Evolutionary conservation across 2,888 invertebrate genomes (phyloP), one percentile per base, ranked within the genome.

Genomic region (Gnatocerus cornutus): DNA sequence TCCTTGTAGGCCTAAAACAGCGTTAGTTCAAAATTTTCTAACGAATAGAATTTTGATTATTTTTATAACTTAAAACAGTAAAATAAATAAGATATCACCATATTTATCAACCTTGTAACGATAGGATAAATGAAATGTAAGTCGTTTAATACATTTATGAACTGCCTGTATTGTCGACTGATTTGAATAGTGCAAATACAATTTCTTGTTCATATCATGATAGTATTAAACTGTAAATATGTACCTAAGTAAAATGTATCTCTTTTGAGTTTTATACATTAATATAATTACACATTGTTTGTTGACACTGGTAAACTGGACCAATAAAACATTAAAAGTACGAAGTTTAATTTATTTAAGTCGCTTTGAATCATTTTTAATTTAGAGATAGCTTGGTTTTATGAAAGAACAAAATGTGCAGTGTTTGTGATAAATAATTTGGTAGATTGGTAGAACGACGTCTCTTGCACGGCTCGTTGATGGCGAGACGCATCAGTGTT

Each of bases 401-500:
- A 33, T 59, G 45, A 52, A 52, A 41, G 41, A 64, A 53, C 41
- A 64, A 41, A 64, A 64, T 64, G 30, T 53, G 33, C 45, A 27
- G 12, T 45, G 39, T 48, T 66, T 33, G 65, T 39, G 48, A 48
- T 59, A 52, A 73, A 76, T 73, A 77, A 77, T 74, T 76, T 74
- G 73, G 66, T 69, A 73, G 75, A 76, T 75, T 74, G 73, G 74
- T 68, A 72, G 72, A 74, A 69, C 69, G 72, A 74, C 73, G 73
- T 71, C 64, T 59, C 56, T 21, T 58, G 56, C 71, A 72, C 68
- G 73, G 76, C 71, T 76, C 74, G 79, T 76, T 81, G 81, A 82
- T 82, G 82, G 77, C 78, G 72, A 73, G 76, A 77, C 77, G 77
- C 84, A 84, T 83, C 83, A 83, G 79, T 79, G 81, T 82, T 84